A percentile compares a stretch with the other conserved stretches of the same genome.
Evolutionary conservation across 2,113 vertebrate genomes (phyloP).

Genomic region (Rhombomys opimus): DNA sequence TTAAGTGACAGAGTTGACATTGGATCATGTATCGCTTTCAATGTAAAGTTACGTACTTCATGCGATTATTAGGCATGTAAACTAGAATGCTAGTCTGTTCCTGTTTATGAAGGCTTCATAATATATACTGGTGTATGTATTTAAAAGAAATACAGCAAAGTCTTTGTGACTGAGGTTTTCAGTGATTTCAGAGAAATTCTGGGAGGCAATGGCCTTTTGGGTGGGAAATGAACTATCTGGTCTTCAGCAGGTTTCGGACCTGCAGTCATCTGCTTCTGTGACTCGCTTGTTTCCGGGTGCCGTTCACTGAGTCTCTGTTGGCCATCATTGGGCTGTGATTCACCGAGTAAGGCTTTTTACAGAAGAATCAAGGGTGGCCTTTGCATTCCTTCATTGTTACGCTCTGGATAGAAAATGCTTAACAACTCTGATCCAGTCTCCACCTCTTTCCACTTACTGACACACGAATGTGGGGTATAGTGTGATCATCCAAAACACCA

Average conservation of each 20-base stretch:
- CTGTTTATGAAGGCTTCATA: not conserved
- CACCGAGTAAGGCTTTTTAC: not conserved
- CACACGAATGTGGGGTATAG: not conserved
- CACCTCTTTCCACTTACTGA: not conserved
- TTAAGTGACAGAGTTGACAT: not conserved
- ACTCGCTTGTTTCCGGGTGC: not conserved
- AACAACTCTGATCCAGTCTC: not conserved
- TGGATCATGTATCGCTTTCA: not conserved
- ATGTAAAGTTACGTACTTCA: not conserved
- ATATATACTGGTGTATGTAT: not conserved
- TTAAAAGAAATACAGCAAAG: not conserved
- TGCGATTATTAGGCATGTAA: not conserved
- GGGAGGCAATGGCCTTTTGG: not conserved
- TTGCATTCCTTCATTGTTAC: not conserved
- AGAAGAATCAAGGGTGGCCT: not conserved
- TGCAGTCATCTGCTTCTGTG: not conserved
- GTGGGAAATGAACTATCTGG: not conserved
- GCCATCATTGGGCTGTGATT: not conserved
- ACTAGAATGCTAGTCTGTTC: not conserved
- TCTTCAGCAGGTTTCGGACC: not conserved
- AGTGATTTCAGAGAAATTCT: not conserved
- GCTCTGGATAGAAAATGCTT: slow-evolving; percentile 7
- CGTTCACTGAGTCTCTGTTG: not conserved
- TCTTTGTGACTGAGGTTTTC: not conserved
- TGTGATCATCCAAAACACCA: not conserved